Evolutionary conservation across 2,797 vertebrate genomes (phyloP), one percentile per base, ranked within the genome.

Genomic region (Sebastes iracundus): DNA sequence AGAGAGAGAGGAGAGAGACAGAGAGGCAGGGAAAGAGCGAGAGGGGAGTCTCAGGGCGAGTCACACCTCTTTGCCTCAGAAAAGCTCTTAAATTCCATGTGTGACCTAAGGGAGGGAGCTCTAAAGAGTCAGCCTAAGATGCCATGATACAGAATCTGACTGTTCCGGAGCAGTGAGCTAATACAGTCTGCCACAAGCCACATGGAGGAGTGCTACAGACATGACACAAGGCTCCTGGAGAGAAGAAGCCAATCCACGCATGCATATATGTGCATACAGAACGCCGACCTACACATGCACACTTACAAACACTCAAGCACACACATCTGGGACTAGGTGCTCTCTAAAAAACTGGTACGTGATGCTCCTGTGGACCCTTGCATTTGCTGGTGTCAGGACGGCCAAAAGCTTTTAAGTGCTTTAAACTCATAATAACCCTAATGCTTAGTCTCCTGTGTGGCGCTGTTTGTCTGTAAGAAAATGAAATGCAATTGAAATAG

Each of bases 11-110:
- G 55, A 25, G 75, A 79, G 83, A 78, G 80, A 89, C 46, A 69
- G 68, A 80, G 81, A 90, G 81, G 81, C 69, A 77, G 77, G 67
- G 88, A 80, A 61, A 87, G 88, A 85, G 90, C 38, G 56, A 86
- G 90, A 84, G 88, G 79, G 82, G 87, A 92, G 88, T 91, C 92
- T 93, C 89, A 63, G 86, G 82, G 84, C 81, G 80, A 92, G 92
- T 94, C 93, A 92, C 93, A 92, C 91, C 92, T 92, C 92, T 91
- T 93, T 92, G 92, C 92, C 90, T 93, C 89, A 80, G 91, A 94
- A 94, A 95, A 94, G 94, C 95, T 91, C 92, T 92, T 92, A 91
- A 93, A 93, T 86, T 93, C 91, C 88, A 87, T 82, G 90, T 91
- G 93, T 89, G 94, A 94, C 93, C 90, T 87, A 16, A 79, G 93